Base-by-base conservation (phyloP, 1,140 invertebrate species). In the Hylyphantes graminicola region DNA sequence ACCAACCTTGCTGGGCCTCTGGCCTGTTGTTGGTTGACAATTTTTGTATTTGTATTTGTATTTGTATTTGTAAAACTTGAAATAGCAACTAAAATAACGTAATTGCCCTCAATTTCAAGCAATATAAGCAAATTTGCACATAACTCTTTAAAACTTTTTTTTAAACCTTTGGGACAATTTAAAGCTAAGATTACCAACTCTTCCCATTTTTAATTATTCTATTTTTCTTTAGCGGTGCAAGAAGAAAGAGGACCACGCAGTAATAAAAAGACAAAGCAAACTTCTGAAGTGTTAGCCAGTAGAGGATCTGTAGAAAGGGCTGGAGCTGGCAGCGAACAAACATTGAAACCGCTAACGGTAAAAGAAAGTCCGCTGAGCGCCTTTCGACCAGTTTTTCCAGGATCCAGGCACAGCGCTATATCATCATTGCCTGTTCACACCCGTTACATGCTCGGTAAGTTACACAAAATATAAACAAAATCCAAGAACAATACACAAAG, bases 161-260 rank as follows among this genome's bases (percentile, higher is more conserved):
- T 35, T 35, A 35, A 1, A 1, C 35, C 35, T 35, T 35, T 35
- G 35, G 35, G 1, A 35, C 35, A 35, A 35, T 35, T 35, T 35
- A 35, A 35, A 35, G 5, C 35, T 35, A 35, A 35, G 5, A 35
- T 1, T 5, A 1, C 35, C 35, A 35, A 35, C 35, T 35, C 35
- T 35, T 35, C 35, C 35, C 35, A 35, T 35, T 35, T 35, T 35
- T 35, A 35, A 35, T 35, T 35, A 35, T 35, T 35, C 2, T 61
- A 15, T 61, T 61, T 61, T 72, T 87, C 67, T 79, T 8, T 61
- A 90, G 94, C 94, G 61, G 94, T 95, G 7, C 94, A 95, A 90
- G 93, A 94, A 89, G 94, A 95, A 89, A 89, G 94, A 81, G 94
- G 94, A 7, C 94, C 94, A 1, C 90, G 94, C 87, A 90, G 88